Conservation (phyloP, 2,113 vertebrate species). For the Rattus rattus region DNA sequence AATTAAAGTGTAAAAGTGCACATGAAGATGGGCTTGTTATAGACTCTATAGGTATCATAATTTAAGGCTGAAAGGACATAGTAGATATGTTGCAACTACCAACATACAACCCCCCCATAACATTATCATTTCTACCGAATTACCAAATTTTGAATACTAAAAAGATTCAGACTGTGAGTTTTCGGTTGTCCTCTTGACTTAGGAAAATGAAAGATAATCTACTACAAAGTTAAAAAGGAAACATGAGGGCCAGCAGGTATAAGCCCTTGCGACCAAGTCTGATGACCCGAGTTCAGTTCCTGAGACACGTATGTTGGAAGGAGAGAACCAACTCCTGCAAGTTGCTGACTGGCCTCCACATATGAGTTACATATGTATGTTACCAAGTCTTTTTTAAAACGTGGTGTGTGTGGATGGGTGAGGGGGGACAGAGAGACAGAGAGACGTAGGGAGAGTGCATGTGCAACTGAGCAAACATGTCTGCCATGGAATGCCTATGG, state of each 20-base stretch:
- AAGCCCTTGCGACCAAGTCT: neutral
- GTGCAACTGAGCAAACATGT: neutral
- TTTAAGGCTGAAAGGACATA: constrained; percentile 49
- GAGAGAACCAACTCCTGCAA: neutral
- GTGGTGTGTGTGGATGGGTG: neutral
- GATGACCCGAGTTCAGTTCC: neutral
- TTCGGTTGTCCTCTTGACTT: constrained; percentile 1
- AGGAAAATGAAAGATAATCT: constrained; percentile 49
- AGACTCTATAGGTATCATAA: neutral
- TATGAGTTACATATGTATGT: neutral
- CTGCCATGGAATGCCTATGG: neutral
- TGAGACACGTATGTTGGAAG: neutral
- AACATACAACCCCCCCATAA: neutral
- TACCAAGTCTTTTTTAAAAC: constrained; percentile 45
- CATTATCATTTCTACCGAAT: constrained; percentile 5
- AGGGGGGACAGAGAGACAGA: neutral
- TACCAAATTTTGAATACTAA: constrained; percentile 36
- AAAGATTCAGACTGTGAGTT: constrained; percentile 42
- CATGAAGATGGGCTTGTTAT: constrained; percentile 34
- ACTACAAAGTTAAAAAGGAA: constrained; percentile 31
- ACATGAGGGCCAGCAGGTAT: neutral
- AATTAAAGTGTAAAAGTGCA: neutral
- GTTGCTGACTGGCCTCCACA: neutral
- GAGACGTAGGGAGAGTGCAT: neutral
- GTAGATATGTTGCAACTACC: neutral